Base-by-base conservation (phyloP, 2,797 vertebrate genomes). In the Astyanax mexicanus region DNA sequence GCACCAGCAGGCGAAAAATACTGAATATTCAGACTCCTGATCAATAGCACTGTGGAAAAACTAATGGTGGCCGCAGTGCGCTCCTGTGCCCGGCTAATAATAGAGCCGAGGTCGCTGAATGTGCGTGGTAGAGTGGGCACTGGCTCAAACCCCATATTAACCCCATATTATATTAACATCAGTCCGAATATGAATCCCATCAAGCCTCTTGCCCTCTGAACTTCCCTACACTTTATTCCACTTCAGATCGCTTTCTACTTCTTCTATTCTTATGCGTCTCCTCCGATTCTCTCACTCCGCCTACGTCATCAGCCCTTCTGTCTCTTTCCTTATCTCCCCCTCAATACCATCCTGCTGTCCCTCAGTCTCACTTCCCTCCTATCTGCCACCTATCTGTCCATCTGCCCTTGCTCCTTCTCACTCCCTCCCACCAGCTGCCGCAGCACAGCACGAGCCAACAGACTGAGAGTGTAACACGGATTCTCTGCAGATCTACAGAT, bases 41-140 rank as follows among this genome's bases (percentile, higher is more conserved):
- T 91, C 92, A 87, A 91, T 92, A 84, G 75, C 72, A 83, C 88
- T 88, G 82, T 90, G 91, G 91, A 92, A 91, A 93, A 91, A 90
- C 89, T 77, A 86, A 91, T 90, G 90, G 89, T 88, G 89, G 88
- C 85, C 87, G 87, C 80, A 73, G 84, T 81, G 17, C 57, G 76
- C 81, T 78, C 68, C 74, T 67, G 38, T 52, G 44, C 32, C 35
- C 35, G 74, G 72, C 79, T 80, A 80, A 72, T 75, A 78, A 75
- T 75, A 80, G 75, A 75, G 62, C 44, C 0, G 19, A 1, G 51
- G 44, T 58, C 58, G 58, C 68, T 25, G 49, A 70, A 74, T 69
- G 61, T 15, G 44, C 72, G 25, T 68, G 32, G 75, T 49, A n/a
- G 70, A 73, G 38, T 54, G 37, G 69, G 40, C 21, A 13, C 62